phyloP scores from a whole-genome alignment of 2,797 vertebrate species.

The Notamacropus eugenii region DNA sequence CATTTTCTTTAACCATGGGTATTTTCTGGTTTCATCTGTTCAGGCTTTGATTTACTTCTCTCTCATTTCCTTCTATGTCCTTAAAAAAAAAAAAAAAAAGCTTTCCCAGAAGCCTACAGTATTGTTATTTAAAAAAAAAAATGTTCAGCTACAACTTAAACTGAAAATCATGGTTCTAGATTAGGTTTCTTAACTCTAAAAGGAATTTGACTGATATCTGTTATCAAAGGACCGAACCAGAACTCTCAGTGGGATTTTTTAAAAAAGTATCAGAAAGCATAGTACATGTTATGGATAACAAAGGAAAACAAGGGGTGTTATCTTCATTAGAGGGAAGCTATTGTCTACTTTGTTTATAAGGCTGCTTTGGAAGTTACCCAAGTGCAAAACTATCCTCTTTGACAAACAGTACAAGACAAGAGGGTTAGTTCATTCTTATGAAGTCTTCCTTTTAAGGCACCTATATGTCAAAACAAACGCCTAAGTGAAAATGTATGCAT shows the following conservation, averaged over 20 bases:
- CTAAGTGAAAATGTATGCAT: slow-evolving; percentile 44
- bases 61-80: background rate
- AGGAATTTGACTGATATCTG: slow-evolving; percentile 31
- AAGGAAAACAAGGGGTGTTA: slow-evolving; percentile 22
- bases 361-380: slow-evolving; percentile 18
- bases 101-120: slow-evolving; percentile 65
- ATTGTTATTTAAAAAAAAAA: slow-evolving; percentile 38
- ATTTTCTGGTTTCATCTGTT: slow-evolving; percentile 77
- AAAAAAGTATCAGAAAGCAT: slow-evolving; percentile 17
- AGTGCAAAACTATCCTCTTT: slow-evolving; percentile 27
- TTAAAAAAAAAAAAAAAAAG: slow-evolving; percentile 23
- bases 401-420: slow-evolving; percentile 35
- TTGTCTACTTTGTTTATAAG: slow-evolving; percentile 21
- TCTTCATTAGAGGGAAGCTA: slow-evolving; percentile 27
- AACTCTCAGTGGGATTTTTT: background rate
- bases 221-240: slow-evolving; percentile 65
- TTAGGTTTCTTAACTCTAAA: slow-evolving; percentile 54
- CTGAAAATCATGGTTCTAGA: slow-evolving; percentile 70
- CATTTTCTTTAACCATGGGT: slow-evolving; percentile 75
- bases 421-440: slow-evolving; percentile 54
- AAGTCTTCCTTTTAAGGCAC: slow-evolving; percentile 40
- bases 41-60: slow-evolving; percentile 69
- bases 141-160: slow-evolving; percentile 62
- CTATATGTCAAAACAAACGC: slow-evolving; percentile 67
- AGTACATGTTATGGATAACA: background rate